A percentile compares a stretch with the other conserved stretches of the same genome.
These are phyloP conservation scores for Oryzias curvinotus DNA, from an alignment of 2,113 vertebrate genomes.

Conservation along the genomic window DNA sequence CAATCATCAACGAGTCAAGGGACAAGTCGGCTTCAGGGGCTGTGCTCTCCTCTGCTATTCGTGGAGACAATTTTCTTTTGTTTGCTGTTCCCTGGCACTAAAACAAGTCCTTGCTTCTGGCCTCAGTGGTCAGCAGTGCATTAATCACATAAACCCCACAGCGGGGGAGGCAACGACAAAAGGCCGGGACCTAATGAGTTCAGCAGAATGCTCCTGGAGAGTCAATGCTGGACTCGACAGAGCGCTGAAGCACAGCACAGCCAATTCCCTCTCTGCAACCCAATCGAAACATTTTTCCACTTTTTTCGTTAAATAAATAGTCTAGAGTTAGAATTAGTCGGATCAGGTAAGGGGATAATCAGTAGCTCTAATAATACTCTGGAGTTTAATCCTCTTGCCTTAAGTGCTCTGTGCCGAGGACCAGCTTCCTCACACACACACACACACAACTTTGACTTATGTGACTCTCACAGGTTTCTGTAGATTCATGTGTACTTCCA, in stretches of 20 bases:
- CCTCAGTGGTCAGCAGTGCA: constrained; percentile 59
- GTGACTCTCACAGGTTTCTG: constrained; percentile 34
- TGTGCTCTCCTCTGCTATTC: constrained; percentile 44
- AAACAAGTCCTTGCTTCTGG: constrained; percentile 55
- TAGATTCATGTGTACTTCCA: constrained; percentile 6
- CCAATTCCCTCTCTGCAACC: constrained; percentile 40
- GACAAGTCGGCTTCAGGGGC: constrained; percentile 26
- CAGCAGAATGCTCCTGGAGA: constrained; percentile 46
- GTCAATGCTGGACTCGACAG: constrained; percentile 34
- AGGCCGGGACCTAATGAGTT: constrained; percentile 67
- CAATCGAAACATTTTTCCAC: constrained; percentile 51
- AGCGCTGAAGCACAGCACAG: constrained; percentile 27
- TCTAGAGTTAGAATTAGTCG: constrained; percentile 62
- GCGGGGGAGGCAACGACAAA: constrained; percentile 50
- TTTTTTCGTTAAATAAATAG: constrained; percentile 67
- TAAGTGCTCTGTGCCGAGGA: constrained; percentile 76
- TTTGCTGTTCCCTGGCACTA: constrained; percentile 60
- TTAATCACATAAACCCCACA: constrained; percentile 66
- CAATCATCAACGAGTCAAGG: constrained; percentile 37
- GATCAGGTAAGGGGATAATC: constrained; percentile 80
- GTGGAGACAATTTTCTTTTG: constrained; percentile 64
- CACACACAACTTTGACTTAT: constrained; percentile 48
- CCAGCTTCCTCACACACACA: constrained; percentile 43
- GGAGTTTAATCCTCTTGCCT: constrained; percentile 83
- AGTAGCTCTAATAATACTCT: constrained; percentile 84